These are phyloP conservation scores for Lagodon rhomboides DNA, from an alignment of 2,797 vertebrate genomes.

Conservation along the genomic window DNA sequence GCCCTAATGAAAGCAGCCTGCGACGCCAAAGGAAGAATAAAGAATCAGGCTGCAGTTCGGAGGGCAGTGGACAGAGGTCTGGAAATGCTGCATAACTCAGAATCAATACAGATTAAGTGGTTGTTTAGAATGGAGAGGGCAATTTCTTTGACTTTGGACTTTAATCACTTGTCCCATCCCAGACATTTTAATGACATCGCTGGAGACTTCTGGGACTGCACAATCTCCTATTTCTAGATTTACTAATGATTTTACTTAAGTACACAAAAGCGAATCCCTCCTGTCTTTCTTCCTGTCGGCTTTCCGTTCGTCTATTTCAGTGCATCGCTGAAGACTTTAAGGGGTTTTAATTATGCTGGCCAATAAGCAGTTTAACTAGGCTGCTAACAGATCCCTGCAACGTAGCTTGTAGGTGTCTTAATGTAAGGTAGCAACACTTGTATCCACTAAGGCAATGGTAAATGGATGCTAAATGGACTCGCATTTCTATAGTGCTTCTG, in stretches of 20 bases:
- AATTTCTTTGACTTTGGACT: constrained; percentile 75
- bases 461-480: no score
- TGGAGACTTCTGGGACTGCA: constrained; percentile 39
- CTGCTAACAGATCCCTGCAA: constrained; percentile 9
- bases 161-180: constrained; percentile 67
- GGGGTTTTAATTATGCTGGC: not conserved
- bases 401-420: constrained; percentile 1
- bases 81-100: constrained; percentile 68
- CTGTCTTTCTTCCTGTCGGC: not conserved
- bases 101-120: constrained; percentile 82
- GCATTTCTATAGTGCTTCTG: no score
- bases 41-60: constrained; percentile 56
- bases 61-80: constrained; percentile 67
- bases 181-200: constrained; percentile 61
- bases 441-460: not conserved
- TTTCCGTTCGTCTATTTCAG: constrained; percentile 10
- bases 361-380: constrained; percentile 25
- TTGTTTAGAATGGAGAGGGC: constrained; percentile 72
- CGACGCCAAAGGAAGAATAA: constrained; percentile 64
- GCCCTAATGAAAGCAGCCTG: constrained; percentile 74
- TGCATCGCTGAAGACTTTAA: not conserved
- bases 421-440: not conserved
- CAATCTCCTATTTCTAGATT: constrained; percentile 27
- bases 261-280: not conserved
- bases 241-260: constrained; percentile 32